Base-by-base conservation (phyloP, 2,113 vertebrate genomes). In the Cyrtonyx montezumae region DNA sequence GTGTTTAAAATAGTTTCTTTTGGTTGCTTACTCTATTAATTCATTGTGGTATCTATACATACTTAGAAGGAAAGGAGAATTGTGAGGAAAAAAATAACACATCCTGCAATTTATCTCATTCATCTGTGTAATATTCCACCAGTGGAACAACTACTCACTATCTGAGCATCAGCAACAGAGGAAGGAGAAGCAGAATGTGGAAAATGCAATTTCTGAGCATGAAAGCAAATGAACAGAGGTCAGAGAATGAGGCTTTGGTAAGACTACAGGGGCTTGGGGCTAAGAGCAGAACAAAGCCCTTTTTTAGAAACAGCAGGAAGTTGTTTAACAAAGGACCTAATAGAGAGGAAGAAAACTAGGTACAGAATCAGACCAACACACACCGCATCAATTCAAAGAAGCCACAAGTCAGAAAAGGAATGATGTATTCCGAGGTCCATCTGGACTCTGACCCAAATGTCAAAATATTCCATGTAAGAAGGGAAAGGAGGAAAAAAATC, bases 211-310 rank as follows among this genome's bases (percentile, higher is more conserved):
- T n/a, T 70, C 68, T 46, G 53, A 88, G 32, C 45, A 63, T 61
- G 36, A 83, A 86, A 90, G 85, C 25, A 93, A 86, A 77, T 30
- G 34, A 83, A 78, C 13, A 84, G 26, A 84, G 71, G 62, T 91
- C 48, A 75, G 17, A 87, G 62, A 90, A 88, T 34, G 78, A 70
- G 51, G 40, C 25, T 92, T 83, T 78, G 46, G 30, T 66, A 78
- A 59, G 69, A 95, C 80, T 59, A 77, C 66, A 25, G 69, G 46
- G 46, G 94, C 68, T 67, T 14, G 11, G 21, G 56, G 84, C 51
- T 86, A 75, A 70, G 10, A 81, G 77, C 43, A 81, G 65, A 93
- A 92, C n/a, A 74, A 93, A 93, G 76, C 82, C 4, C 30, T 77
- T 49, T 62, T 93, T 94, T 45, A 56, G 91, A 69, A 87, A 70